phyloP scores from a whole-genome alignment of 2,113 vertebrate species.

The Nymphicus hollandicus region DNA sequence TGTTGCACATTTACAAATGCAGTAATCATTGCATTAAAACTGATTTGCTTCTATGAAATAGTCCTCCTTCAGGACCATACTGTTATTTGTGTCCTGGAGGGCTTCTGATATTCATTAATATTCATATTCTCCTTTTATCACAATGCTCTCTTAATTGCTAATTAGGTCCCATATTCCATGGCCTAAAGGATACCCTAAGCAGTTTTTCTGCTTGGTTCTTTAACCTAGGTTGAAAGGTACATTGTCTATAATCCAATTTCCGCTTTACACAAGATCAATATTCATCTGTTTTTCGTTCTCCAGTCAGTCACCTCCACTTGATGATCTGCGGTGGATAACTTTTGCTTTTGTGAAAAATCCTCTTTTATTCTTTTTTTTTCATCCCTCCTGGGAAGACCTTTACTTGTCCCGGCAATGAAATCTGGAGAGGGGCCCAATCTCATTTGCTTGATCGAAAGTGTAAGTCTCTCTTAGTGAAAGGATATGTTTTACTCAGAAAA shows the following conservation, averaged over 20 bases:
- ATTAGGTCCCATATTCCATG: background rate
- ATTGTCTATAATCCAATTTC: background rate
- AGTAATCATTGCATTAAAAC: background rate
- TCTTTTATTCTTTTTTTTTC: background rate
- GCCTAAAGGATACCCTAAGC: background rate
- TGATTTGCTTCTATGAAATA: background rate
- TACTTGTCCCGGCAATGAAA: background rate
- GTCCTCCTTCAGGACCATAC: background rate
- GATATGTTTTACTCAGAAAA: conserved; percentile 11
- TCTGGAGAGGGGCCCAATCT: conserved; percentile 9
- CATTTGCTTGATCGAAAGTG: conserved; percentile 37
- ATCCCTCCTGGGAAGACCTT: background rate
- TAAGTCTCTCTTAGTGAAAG: conserved; percentile 20
- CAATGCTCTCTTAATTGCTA: background rate
- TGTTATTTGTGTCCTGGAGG: background rate
- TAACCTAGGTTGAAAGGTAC: background rate
- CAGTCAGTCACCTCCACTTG: background rate
- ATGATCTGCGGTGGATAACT: background rate
- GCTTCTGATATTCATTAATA: background rate
- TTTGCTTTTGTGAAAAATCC: background rate
- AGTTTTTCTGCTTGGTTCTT: background rate
- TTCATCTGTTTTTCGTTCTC: background rate
- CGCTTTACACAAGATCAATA: background rate
- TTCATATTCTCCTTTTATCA: background rate
- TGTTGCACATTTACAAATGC: background rate